A percentile compares a stretch with the other conserved stretches of the same genome.
Evolutionary conservation across 2,113 vertebrate genomes (phyloP).

Genomic region (Sebastes fasciatus): DNA sequence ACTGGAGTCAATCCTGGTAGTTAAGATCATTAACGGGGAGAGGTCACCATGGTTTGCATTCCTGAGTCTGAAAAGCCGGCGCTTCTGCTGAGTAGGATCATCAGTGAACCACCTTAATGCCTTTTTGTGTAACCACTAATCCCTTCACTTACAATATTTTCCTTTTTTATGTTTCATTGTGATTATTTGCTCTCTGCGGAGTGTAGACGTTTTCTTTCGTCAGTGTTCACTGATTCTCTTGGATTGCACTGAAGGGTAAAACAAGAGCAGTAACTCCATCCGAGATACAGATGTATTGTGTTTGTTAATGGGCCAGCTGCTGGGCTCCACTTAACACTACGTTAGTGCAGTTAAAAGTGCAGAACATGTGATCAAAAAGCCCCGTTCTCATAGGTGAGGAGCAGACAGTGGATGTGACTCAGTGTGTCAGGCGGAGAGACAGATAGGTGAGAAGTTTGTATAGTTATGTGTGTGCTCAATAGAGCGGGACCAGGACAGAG

Average conservation of each 20-base stretch:
- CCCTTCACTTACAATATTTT: slow-evolving; percentile 73
- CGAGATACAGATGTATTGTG: slow-evolving; percentile 61
- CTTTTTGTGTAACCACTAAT: slow-evolving; percentile 76
- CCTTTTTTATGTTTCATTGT: slow-evolving; percentile 66
- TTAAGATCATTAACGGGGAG: slow-evolving; percentile 72
- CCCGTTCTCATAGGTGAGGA: slow-evolving; percentile 42
- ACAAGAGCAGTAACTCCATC: slow-evolving; percentile 60
- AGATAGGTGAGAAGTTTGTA: slow-evolving; percentile 64
- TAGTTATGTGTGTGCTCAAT: slow-evolving; percentile 71
- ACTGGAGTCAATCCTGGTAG: slow-evolving; percentile 61
- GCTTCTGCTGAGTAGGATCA: slow-evolving; percentile 68
- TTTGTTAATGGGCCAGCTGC: slow-evolving; percentile 58
- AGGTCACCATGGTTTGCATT: slow-evolving; percentile 62
- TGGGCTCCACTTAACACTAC: slow-evolving; percentile 49
- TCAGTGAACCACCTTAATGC: slow-evolving; percentile 74
- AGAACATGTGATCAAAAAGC: slow-evolving; percentile 55
- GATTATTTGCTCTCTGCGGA: slow-evolving; percentile 73
- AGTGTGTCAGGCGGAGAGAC: slow-evolving; percentile 26
- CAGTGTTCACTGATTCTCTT: slow-evolving; percentile 65
- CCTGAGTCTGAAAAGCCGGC: slow-evolving; percentile 54
- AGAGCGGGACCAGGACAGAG: slow-evolving; percentile 68
- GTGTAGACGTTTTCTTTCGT: slow-evolving; percentile 68
- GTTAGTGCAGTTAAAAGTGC: slow-evolving; percentile 61
- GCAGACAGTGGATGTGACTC: slow-evolving; percentile 30
- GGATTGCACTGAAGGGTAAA: slow-evolving; percentile 75